Percentiles rank a stretch among this genome's conserved stretches.
Conservation (phyloP, 2,888 invertebrate species). For the Amaurobius ferox region DNA sequence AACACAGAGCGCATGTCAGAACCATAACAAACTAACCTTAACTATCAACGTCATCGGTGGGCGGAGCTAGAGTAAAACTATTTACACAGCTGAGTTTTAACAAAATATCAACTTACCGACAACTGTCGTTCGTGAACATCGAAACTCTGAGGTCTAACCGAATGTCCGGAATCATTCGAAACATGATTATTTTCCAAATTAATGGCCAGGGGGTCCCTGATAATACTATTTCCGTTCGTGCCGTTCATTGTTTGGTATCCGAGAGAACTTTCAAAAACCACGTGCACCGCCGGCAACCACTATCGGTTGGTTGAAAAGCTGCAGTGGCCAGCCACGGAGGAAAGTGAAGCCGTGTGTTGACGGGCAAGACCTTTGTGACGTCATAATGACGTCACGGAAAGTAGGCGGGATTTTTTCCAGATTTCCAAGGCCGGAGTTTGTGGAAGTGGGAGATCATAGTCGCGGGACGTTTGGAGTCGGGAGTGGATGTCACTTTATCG, state of each 20-base stretch:
- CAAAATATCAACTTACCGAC: background rate
- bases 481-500: background rate
- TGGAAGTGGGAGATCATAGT: background rate
- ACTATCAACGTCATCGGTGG: background rate
- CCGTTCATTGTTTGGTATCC: background rate
- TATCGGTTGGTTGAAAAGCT: background rate
- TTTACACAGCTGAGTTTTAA: background rate
- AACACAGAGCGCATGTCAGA: no score
- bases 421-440: background rate
- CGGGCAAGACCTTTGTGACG: slow-evolving; percentile 44
- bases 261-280: background rate
- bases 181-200: background rate
- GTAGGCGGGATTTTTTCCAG: slow-evolving; percentile 31
- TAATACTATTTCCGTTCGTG: background rate
- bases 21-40: no score
- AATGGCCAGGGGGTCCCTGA: background rate
- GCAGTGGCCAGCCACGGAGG: background rate
- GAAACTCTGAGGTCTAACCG: background rate
- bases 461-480: no score
- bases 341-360: slow-evolving; percentile 34
- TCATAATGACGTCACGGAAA: slow-evolving; percentile 43
- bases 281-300: background rate
- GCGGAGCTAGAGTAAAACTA: background rate
- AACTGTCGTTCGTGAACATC: background rate
- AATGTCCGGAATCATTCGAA: background rate